Evolutionary conservation across 2,113 vertebrate species (phyloP), one percentile per base, ranked within the genome.

Genomic region (Podilymbus podiceps): DNA sequence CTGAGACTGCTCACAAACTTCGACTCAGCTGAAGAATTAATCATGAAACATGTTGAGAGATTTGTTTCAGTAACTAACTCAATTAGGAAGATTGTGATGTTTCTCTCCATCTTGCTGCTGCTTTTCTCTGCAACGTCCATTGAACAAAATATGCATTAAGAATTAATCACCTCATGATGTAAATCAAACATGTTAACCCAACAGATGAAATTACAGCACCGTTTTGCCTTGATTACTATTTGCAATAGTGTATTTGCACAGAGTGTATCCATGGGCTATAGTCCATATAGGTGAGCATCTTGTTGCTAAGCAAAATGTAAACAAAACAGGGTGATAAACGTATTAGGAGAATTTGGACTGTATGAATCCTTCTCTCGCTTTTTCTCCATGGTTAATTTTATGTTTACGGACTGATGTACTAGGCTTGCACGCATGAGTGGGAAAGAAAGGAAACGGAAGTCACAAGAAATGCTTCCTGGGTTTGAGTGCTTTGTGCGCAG

Each of bases 401-500:
- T 47, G 5, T 66, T 89, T 84, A 1, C 16, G 16, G 28, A 1
- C 12, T 55, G 21, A 31, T 53, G 5, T 58, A 17, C 23, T 35
- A 23, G 22, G 3, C 17, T 38, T 38, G 49, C 11, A 11, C 21
- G 58, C 4, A 1, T 12, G 31, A 46, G 14, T 25, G 46, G 50
- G 30, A 47, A 22, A 58, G 82, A 15, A 49, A 44, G 66, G 46
- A 28, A 58, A 64, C 15, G 69, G 46, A 21, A 25, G 50, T 38
- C 10, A 12, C n/a, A 22, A 5, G 38, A 12, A 38, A 0, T 1
- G 1, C 3, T 56, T 19, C 30, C 58, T 55, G 18, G 59, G 6
- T 21, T 8, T 11, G 68, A 46, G 59, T 11, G 30, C 35, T 40
- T 12, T 53, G 22, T 44, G 47, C 53, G 9, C 42, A 2, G 44